Evolutionary conservation across 2,888 invertebrate species (phyloP).

Genomic region (Leptogaster cylindrica): DNA sequence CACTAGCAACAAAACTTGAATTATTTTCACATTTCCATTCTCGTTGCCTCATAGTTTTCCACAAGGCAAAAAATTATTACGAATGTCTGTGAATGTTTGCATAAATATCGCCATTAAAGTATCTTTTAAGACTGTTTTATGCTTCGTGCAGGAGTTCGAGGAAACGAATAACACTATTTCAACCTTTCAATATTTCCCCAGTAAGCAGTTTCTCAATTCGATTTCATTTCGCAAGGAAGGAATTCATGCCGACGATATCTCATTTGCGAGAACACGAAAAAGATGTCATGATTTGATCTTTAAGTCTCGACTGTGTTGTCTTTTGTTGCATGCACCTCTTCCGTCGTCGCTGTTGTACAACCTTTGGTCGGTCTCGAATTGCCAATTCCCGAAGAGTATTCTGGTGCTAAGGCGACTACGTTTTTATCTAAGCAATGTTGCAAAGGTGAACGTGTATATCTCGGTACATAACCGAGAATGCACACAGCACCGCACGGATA

Average conservation of each 20-base stretch:
- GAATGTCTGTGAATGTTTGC: constrained; percentile 28
- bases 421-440: constrained; percentile 1
- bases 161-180: constrained; percentile 34
- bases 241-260: constrained; percentile 35
- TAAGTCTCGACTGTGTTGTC: constrained; percentile 41
- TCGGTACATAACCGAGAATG: neutral
- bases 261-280: constrained; percentile 50
- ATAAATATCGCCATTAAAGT: constrained; percentile 33
- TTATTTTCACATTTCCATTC: constrained; percentile 26
- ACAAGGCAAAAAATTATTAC: constrained; percentile 20
- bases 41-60: neutral
- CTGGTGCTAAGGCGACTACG: neutral
- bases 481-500: constrained; percentile 4
- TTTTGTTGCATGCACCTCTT: constrained; percentile 25
- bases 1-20: constrained; percentile 8
- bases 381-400: constrained; percentile 7
- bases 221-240: constrained; percentile 30
- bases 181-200: constrained; percentile 29
- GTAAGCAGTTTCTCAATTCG: constrained; percentile 30
- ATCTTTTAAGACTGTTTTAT: constrained; percentile 13
- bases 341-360: neutral
- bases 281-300: constrained; percentile 56
- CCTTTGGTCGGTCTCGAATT: neutral
- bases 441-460: constrained; percentile 7
- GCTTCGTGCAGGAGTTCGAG: constrained; percentile 33